Evolutionary conservation across 1,140 invertebrate species (phyloP), one percentile per base, ranked within the genome.

Genomic region (Ctenoplectra terminalis): DNA sequence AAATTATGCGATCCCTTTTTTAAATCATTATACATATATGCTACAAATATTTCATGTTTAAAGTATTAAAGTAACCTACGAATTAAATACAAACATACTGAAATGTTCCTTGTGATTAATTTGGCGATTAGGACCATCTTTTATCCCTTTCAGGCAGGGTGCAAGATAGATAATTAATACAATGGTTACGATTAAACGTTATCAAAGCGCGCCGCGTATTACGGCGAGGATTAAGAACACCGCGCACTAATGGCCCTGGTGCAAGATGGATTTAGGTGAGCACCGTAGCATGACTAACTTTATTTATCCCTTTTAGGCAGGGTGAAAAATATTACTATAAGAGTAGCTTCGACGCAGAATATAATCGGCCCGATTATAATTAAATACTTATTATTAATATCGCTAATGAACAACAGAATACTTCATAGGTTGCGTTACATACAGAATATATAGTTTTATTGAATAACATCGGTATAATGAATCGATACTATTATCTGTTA

Each of bases 141-240:
- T 72, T 77, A 84, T 91, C 88, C 90, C 90, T 91, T 91, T 91
- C 69, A 91, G 84, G 88, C 87, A 91, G 89, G 89, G 90, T 91
- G 77, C 79, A 84, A 90, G 69, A 85, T 61, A 85, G 70, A 71
- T 54, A 71, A 87, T 66, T 79, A 77, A 85, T 75, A 86, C 80
- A 83, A 84, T 77, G 82, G 71, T 89, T 89, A 88, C 80, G 81
- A 89, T 89, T 90, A 90, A 87, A 81, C 77, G 73, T 88, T 86
- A 87, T 87, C 60, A 56, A 81, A 81, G 43, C 63, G 86, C 83
- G 69, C n/a, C 72, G 86, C 76, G 69, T 66, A 85, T 58, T 31
- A 37, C 43, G n/a, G 60, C 64, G 46, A 50, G 17, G 84, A 46
- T n/a, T 26, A 29, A 66, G 26, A 71, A 76, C 31, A 50, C 60